Evolutionary conservation across 2,113 vertebrate species (phyloP).

Genomic region (Chrysemys picta): DNA sequence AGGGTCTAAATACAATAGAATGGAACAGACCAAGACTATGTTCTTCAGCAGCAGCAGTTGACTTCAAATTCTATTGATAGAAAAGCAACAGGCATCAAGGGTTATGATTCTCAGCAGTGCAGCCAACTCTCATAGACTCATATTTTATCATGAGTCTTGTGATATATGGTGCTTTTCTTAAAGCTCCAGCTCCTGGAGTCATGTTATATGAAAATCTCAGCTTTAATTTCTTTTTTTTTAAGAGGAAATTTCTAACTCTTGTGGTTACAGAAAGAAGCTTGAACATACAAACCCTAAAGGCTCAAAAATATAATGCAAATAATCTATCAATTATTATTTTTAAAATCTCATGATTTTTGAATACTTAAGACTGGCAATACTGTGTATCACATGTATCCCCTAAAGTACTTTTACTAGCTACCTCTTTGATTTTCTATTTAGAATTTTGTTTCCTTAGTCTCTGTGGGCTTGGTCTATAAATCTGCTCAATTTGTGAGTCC

Average conservation of each 20-base stretch:
- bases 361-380: not conserved
- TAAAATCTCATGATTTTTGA: not conserved
- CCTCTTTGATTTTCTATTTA: not conserved
- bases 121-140: not conserved
- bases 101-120: not conserved
- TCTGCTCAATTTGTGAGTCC: not conserved
- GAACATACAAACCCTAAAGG: not conserved
- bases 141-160: not conserved
- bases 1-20: not conserved
- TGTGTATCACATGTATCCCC: not conserved
- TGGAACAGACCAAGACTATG: not conserved
- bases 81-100: not conserved
- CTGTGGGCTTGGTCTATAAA: not conserved
- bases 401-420: not conserved
- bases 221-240: not conserved
- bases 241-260: not conserved
- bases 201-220: not conserved
- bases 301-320: not conserved
- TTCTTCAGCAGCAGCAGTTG: not conserved
- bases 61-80: not conserved
- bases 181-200: not conserved
- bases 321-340: not conserved
- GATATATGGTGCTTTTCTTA: not conserved
- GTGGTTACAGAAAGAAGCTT: not conserved
- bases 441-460: not conserved